Base-by-base conservation (phyloP, 2,888 invertebrate genomes). In the Napeogenes sylphis region DNA sequence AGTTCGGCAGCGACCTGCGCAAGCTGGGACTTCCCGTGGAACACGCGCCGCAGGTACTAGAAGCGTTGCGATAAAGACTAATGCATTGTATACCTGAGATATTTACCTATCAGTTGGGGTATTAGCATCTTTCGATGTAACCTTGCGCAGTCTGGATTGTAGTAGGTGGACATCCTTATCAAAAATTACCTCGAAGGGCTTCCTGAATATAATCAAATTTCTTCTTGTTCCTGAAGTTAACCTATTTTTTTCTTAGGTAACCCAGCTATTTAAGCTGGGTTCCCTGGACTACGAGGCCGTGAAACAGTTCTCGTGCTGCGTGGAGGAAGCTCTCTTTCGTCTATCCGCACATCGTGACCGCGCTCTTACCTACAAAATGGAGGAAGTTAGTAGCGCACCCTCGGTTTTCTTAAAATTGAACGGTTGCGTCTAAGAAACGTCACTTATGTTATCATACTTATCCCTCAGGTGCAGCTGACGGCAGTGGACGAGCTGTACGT, bases 21-120 rank as follows among this genome's bases (percentile, higher is more conserved):
- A 98, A 98, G 84, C 92, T 98, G 33, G 98, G 98, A 14, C 91
- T 98, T 75, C 98, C 98, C 0, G 96, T 99, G 0, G 99, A 99
- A 82, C 99, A 99, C 84, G 97, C 99, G 1, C 99, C 99, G 2
- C 98, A 97, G 92, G 94, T 94, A 78, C 57, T 8, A 32, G 6
- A 14, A 12, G 8, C 35, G n/a, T 38, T 14, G 10, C 42, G 6
- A 59, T 4, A 3, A 51, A 30, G 10, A 38, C 4, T 21, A 51
- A 51, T 2, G 51, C 21, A 12, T 30, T 10, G 30, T 4, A 51
- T n/a, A 51, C 30, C 10, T 30, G 21, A 51, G 3, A 30, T 30
- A 8, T 30, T 30, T 2, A 2, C 3, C 4, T 8, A 51, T 8
- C 4, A 51, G 30, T 30, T 30, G 45, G 13, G 21, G 21, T 21